Evolutionary conservation across 37 sponge, comb jelly and placozoan genomes (phyloP).

Genomic region (Geodia barretti): DNA sequence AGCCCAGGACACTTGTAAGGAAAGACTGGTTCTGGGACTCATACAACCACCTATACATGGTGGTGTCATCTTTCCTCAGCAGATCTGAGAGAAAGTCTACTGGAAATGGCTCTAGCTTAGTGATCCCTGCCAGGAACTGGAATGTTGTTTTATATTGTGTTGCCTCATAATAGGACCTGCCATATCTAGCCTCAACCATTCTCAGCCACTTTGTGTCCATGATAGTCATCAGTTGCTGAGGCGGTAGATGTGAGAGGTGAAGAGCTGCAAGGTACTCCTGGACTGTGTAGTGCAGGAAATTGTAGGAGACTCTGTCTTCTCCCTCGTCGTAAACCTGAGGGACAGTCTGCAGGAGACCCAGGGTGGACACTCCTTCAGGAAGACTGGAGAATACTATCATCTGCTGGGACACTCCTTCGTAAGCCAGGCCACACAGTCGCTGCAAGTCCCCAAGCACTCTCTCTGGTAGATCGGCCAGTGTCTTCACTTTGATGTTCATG

Average conservation of each 20-base stretch:
- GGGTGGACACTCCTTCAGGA: not conserved
- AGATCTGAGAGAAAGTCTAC: not conserved
- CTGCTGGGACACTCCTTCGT: slow-evolving; percentile 1
- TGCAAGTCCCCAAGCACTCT: not conserved
- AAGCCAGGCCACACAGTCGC: slow-evolving; percentile 3
- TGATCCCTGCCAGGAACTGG: not conserved
- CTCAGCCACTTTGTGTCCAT: not conserved
- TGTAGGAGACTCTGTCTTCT: not conserved
- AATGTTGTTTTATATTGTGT: not conserved
- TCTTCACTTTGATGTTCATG: slow-evolving; percentile 1
- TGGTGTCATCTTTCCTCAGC: not conserved
- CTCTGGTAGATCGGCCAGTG: not conserved
- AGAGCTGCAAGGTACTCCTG: not conserved
- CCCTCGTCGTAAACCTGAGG: slow-evolving; percentile 2
- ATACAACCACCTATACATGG: not conserved
- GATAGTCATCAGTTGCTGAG: not conserved
- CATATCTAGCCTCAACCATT: not conserved
- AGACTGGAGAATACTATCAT: not conserved
- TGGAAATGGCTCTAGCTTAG: not conserved
- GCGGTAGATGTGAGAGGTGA: slow-evolving; percentile 7
- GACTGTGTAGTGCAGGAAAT: slow-evolving; percentile 2
- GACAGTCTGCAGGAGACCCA: slow-evolving; percentile 4
- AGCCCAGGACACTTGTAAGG: slow-evolving; percentile 1
- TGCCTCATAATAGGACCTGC: not conserved
- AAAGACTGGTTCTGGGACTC: not conserved